These are phyloP conservation scores for Babyrousa celebensis DNA, from an alignment of 2,797 vertebrate species.

Conservation along the genomic window DNA sequence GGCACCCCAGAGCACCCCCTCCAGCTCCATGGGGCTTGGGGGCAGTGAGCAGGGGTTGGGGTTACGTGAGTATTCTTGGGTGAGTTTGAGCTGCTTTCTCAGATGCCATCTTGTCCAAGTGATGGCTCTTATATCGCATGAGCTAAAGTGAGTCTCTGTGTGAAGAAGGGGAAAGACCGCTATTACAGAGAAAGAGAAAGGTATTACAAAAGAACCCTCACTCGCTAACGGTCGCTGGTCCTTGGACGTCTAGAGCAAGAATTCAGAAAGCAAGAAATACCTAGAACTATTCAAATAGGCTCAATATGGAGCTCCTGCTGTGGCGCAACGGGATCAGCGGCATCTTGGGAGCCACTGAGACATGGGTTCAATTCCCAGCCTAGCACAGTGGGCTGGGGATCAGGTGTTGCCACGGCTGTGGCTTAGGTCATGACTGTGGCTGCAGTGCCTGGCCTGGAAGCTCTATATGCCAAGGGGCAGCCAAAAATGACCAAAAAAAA, in stretches of 20 bases:
- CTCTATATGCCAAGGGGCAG: too few species aligned
- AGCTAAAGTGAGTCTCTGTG: background rate
- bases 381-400: too few species aligned
- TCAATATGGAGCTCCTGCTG: too few species aligned
- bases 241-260: background rate
- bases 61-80: too few species aligned
- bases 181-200: background rate
- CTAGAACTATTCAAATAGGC: background rate
- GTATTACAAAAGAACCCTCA: background rate
- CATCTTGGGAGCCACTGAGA: too few species aligned
- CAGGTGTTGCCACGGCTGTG: too few species aligned
- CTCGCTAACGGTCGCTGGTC: background rate
- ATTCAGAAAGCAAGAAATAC: slow-evolving; percentile 17
- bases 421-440: too few species aligned
- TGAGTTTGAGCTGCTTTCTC: background rate
- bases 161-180: background rate
- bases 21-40: too few species aligned
- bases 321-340: too few species aligned
- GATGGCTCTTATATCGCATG: background rate
- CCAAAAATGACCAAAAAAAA: too few species aligned
- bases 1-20: background rate
- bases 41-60: background rate
- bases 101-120: background rate
- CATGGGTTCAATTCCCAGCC: too few species aligned
- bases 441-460: too few species aligned